These are phyloP conservation scores for Leptoteleia sp. DNA, from an alignment of 1,140 invertebrate genomes.

Conservation along the genomic window DNA sequence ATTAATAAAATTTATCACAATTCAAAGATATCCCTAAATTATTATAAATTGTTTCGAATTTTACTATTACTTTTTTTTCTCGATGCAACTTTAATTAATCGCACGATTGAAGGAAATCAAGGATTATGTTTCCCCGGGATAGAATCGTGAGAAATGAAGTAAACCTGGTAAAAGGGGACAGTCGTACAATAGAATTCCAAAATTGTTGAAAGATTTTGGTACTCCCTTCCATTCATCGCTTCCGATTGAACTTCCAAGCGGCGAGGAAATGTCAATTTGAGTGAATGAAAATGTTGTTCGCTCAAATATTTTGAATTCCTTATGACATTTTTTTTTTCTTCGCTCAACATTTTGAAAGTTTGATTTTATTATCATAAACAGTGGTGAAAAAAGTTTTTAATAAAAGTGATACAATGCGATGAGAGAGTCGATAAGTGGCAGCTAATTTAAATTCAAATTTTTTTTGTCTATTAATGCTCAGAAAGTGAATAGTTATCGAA, in stretches of 20 bases:
- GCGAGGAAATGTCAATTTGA: neutral
- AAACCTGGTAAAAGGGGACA: too few relatives aligned
- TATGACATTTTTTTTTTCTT: neutral
- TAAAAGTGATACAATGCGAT: slow-evolving; percentile 9
- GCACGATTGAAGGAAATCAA: too few relatives aligned
- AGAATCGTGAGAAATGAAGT: too few relatives aligned
- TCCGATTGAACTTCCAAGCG: neutral
- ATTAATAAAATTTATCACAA: too few relatives aligned
- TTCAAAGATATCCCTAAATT: too few relatives aligned
- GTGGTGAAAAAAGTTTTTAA: slow-evolving; percentile 2
- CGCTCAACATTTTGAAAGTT: slow-evolving; percentile 2
- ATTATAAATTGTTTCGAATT: too few relatives aligned
- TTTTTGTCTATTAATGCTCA: slow-evolving; percentile 7
- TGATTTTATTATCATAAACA: slow-evolving; percentile 5
- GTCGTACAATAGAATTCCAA: too few relatives aligned
- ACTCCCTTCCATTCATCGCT: neutral
- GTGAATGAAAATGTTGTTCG: too few relatives aligned
- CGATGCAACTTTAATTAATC: too few relatives aligned
- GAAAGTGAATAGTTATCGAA: slow-evolving; percentile 14
- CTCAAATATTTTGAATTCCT: slow-evolving; percentile 3
- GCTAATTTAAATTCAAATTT: slow-evolving; percentile 3
- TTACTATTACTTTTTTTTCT: too few relatives aligned
- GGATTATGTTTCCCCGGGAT: too few relatives aligned
- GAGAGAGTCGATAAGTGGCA: slow-evolving; percentile 12
- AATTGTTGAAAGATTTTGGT: too few relatives aligned